Percentiles rank a stretch among this genome's conserved stretches.
phyloP scores from a whole-genome alignment of 1,140 invertebrate genomes.

The Stenopsyche tienmushanensis region DNA sequence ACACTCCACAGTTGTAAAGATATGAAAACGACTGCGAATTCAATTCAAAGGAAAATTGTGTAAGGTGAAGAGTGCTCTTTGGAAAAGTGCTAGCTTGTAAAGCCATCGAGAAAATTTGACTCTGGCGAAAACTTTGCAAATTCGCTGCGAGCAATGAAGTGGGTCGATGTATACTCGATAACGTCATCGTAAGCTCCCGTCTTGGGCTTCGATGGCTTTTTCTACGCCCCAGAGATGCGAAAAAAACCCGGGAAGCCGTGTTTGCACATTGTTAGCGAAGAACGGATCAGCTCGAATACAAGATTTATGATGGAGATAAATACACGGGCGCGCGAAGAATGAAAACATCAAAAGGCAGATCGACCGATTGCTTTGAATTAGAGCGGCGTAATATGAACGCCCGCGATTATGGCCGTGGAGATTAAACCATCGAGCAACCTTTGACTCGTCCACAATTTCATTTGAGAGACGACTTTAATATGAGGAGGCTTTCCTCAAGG shows the following conservation, averaged over 20 bases:
- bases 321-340: too few relatives aligned
- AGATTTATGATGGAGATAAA: neutral
- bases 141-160: neutral
- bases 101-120: neutral
- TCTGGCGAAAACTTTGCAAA: neutral
- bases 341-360: neutral
- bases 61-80: neutral
- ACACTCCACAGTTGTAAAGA: neutral
- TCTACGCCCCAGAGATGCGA: neutral
- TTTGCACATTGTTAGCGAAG: constrained; percentile 21
- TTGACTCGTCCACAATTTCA: neutral
- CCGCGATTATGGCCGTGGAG: too few relatives aligned
- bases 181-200: constrained; percentile 11
- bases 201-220: neutral
- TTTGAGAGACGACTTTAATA: neutral
- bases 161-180: neutral
- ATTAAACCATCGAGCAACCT: neutral
- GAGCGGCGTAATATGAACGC: neutral
- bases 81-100: neutral
- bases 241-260: neutral
- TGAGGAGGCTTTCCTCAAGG: neutral
- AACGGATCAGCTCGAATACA: constrained; percentile 4
- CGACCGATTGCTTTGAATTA: neutral
- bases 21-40: neutral
- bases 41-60: neutral